Evolutionary conservation across 2,113 vertebrate species (phyloP).

Genomic region (human (Homo sapiens)): GRCh38 chr1:99987501-99988000

Average conservation of each 20-base stretch:
- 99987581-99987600: background rate
- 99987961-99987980: background rate
- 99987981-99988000: background rate
- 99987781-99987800: background rate
- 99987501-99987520: background rate
- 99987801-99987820: background rate
- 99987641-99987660: conserved; percentile 17
- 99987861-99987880: background rate
- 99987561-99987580: background rate
- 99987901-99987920: background rate
- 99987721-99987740: background rate
- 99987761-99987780: background rate
- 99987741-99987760: no score
- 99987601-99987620: background rate
- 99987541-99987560: background rate
- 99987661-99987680: background rate
- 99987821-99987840: background rate
- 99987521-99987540: background rate
- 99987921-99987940: background rate
- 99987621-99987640: background rate
- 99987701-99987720: background rate
- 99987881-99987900: background rate
- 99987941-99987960: background rate
- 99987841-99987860: background rate
- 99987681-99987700: background rate